Conservation (phyloP, 2,113 vertebrate genomes). For the Phrynocephalus versicolor region DNA sequence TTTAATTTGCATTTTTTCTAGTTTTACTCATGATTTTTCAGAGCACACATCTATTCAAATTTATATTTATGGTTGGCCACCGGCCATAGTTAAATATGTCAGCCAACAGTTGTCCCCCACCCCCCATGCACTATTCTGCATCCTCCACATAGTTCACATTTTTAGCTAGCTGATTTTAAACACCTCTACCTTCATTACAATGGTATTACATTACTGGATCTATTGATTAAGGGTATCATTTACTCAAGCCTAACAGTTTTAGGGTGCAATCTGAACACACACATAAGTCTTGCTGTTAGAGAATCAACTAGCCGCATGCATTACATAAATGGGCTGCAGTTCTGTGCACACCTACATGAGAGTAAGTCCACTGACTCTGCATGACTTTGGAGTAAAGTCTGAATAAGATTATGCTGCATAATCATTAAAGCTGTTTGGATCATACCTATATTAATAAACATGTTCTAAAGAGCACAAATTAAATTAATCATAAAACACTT, state of each 20-base stretch:
- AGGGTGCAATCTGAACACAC: neutral
- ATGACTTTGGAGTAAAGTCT: neutral
- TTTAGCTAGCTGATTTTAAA: constrained; percentile 15
- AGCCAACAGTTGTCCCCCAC: neutral
- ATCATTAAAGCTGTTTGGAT: constrained; percentile 1
- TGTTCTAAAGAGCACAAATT: constrained; percentile 4
- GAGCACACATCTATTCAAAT: neutral
- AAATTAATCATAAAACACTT: neutral
- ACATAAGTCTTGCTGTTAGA: constrained; percentile 9
- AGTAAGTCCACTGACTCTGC: neutral
- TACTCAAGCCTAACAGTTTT: neutral
- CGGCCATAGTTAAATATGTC: neutral
- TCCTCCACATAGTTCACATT: constrained; percentile 24
- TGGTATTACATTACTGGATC: neutral
- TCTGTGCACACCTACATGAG: neutral
- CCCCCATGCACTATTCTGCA: neutral
- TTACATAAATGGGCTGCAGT: neutral
- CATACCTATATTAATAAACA: constrained; percentile 5
- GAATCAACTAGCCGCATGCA: neutral
- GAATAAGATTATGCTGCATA: neutral
- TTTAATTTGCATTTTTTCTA: constrained; percentile 7
- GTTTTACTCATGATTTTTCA: neutral
- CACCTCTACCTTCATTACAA: constrained; percentile 1
- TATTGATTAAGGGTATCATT: neutral
- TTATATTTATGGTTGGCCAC: neutral